Evolutionary conservation across 2,797 vertebrate species (phyloP).

Genomic region (Chaunax sp.): DNA sequence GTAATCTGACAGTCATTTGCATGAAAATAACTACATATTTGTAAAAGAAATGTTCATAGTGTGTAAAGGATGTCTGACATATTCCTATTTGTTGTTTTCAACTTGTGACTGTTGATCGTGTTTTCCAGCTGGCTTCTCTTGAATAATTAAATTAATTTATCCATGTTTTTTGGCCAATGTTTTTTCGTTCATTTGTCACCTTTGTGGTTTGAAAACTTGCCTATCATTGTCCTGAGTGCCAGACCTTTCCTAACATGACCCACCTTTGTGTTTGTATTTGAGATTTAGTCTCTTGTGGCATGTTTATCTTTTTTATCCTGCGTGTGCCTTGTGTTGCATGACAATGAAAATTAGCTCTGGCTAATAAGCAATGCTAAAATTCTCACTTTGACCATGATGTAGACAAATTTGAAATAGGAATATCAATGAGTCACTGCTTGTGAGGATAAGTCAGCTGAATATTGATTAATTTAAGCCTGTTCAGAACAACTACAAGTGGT

Average conservation of each 20-base stretch:
- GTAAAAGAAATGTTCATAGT: too few relatives aligned
- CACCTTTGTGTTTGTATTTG: slow-evolving; percentile 20
- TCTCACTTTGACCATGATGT: background rate
- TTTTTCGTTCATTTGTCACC: slow-evolving; percentile 10
- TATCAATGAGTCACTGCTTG: too few relatives aligned
- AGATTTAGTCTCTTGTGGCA: slow-evolving; percentile 10
- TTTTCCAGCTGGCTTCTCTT: too few relatives aligned
- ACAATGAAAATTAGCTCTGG: too few relatives aligned
- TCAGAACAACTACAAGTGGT: background rate
- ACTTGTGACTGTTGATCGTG: too few relatives aligned
- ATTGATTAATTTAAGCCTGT: background rate
- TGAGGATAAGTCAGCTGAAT: background rate
- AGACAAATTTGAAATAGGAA: background rate
- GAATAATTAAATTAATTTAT: slow-evolving; percentile 5
- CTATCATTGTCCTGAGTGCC: slow-evolving; percentile 6
- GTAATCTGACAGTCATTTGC: too few relatives aligned
- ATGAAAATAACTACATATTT: too few relatives aligned
- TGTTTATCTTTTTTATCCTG: too few relatives aligned
- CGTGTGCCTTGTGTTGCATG: too few relatives aligned
- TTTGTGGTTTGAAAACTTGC: slow-evolving; percentile 8
- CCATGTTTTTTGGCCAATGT: slow-evolving; percentile 13
- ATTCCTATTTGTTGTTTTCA: too few relatives aligned
- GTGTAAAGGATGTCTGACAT: too few relatives aligned
- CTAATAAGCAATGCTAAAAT: background rate
- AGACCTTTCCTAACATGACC: slow-evolving; percentile 14